Evolutionary conservation across 2,888 invertebrate genomes (phyloP).

Genomic region (Melanchra persicariae): DNA sequence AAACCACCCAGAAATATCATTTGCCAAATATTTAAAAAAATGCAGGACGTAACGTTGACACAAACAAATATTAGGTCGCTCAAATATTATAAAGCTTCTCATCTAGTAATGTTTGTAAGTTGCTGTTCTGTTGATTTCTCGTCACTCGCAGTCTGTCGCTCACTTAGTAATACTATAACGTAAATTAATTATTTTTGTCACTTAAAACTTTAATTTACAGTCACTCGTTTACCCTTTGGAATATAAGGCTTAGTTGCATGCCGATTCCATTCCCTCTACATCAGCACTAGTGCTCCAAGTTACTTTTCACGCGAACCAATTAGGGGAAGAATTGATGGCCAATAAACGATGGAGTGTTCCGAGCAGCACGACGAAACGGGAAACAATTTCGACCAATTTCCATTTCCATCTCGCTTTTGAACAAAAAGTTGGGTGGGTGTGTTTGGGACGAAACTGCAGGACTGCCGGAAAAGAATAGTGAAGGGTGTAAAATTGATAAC

Average conservation of each 20-base stretch:
- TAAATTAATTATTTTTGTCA: too few species aligned
- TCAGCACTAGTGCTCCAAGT: slow-evolving; percentile 64
- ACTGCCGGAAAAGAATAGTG: slow-evolving; percentile 20
- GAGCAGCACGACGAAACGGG: slow-evolving; percentile 68
- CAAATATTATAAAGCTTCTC: too few species aligned
- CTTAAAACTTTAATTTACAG: too few species aligned
- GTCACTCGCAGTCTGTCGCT: too few species aligned
- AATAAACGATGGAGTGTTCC: slow-evolving; percentile 75
- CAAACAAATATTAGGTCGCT: too few species aligned
- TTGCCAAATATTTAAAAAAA: too few species aligned
- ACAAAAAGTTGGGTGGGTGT: slow-evolving; percentile 64
- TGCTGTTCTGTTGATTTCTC: too few species aligned
- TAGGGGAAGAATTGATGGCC: slow-evolving; percentile 82
- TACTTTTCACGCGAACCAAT: slow-evolving; percentile 79
- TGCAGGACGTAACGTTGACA: too few species aligned
- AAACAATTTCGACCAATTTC: slow-evolving; percentile 74
- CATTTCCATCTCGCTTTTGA: slow-evolving; percentile 64
- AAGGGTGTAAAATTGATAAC: slow-evolving; percentile 3
- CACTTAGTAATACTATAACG: too few species aligned
- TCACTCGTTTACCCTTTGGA: too few species aligned
- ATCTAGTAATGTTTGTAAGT: too few species aligned
- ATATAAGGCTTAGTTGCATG: not conserved
- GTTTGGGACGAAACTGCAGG: slow-evolving; percentile 32
- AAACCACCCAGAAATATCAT: too few species aligned
- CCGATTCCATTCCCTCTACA: slow-evolving; percentile 51